Percentiles rank a stretch among this genome's conserved stretches.
These are phyloP conservation scores for Chrysopa pallens DNA, from an alignment of 1,140 invertebrate species.

Conservation along the genomic window DNA sequence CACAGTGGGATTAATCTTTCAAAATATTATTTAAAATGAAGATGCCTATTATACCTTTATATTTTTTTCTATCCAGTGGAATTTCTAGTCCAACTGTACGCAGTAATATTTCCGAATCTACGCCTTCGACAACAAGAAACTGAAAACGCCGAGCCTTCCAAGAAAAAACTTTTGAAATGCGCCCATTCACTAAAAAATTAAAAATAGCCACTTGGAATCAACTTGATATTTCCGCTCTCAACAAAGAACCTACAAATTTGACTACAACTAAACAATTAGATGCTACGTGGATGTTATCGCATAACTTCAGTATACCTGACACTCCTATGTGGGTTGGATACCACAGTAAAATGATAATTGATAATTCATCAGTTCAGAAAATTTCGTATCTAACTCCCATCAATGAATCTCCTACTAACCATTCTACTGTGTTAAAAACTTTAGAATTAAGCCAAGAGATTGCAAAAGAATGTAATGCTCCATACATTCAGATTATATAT, in stretches of 20 bases:
- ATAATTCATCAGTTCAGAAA: too few species aligned
- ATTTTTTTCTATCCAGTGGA: too few species aligned
- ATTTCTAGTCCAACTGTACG: not conserved
- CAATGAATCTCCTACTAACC: not conserved
- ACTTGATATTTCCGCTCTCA: not conserved
- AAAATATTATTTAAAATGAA: slow-evolving; percentile 6
- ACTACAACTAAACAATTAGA: slow-evolving; percentile 2
- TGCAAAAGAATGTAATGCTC: slow-evolving; percentile 7
- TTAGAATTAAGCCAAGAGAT: slow-evolving; percentile 5
- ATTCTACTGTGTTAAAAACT: not conserved
- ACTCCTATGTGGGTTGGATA: slow-evolving; percentile 10
- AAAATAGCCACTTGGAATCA: not conserved
- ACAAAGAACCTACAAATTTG: not conserved
- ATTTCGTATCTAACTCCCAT: too few species aligned
- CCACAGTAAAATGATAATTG: too few species aligned
- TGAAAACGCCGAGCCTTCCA: not conserved
- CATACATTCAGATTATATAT: slow-evolving; percentile 14
- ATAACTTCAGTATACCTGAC: slow-evolving; percentile 3
- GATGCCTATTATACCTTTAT: not conserved
- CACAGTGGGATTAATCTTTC: slow-evolving; percentile 25
- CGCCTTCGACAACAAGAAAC: not conserved
- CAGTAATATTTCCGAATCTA: too few species aligned
- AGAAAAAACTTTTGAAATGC: not conserved
- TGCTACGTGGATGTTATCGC: slow-evolving; percentile 3
- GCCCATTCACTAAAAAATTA: not conserved